phyloP scores from a whole-genome alignment of 2,797 vertebrate species.

The Enteromius radiatus region DNA sequence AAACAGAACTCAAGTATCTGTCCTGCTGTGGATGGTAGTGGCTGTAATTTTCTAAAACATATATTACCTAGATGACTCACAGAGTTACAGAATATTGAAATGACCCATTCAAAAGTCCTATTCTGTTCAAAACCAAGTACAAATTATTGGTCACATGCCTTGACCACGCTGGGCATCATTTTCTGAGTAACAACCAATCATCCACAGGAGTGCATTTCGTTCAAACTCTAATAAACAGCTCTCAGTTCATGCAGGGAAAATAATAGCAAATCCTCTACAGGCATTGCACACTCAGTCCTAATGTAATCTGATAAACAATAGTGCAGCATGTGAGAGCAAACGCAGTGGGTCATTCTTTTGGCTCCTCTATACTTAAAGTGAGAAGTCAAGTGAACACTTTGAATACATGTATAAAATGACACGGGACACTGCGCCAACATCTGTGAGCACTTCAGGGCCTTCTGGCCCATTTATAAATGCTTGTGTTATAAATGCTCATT shows the following conservation, averaged over 20 bases:
- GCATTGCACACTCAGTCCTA: conserved; percentile 48
- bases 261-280: conserved; percentile 55
- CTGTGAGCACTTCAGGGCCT: conserved; percentile 25
- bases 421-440: background rate
- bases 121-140: background rate
- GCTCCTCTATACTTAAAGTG: conserved; percentile 59
- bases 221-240: conserved; percentile 68
- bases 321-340: conserved; percentile 57
- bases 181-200: conserved; percentile 26
- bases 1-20: background rate
- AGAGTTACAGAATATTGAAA: conserved; percentile 9
- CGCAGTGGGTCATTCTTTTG: conserved; percentile 50
- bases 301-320: conserved; percentile 66
- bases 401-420: conserved; percentile 53
- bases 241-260: conserved; percentile 61
- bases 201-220: conserved; percentile 53
- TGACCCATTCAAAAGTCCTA: conserved; percentile 3
- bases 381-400: conserved; percentile 63
- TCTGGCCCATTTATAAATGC: conserved; percentile 33
- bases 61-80: conserved; percentile 5
- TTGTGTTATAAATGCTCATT: conserved; percentile 20
- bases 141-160: conserved; percentile 22
- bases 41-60: conserved; percentile 35
- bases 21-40: background rate
- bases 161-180: conserved; percentile 34